Base-by-base conservation (phyloP, 2,797 vertebrate species). In the Hydrocynus forskahlii region DNA sequence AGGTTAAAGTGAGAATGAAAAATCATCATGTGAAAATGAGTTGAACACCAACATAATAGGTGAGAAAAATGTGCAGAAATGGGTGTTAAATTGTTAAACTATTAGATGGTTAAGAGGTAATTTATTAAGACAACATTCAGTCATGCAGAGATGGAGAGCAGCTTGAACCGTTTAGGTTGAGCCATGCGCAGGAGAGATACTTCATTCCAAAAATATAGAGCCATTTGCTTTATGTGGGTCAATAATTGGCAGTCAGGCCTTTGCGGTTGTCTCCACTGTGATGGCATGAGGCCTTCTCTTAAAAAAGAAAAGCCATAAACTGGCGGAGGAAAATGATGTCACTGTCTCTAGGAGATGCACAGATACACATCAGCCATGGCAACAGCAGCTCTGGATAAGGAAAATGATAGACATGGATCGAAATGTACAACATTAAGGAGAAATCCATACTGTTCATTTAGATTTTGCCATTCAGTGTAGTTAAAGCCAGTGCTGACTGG, bases 251-350 rank as follows among this genome's bases (percentile, higher is more conserved):
- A 76, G 75, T 79, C 57, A 50, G 81, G 75, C 74, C 62, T 62
- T 74, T 79, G 83, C 62, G 84, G 87, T 82, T 79, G 70, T 29
- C 75, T 83, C 55, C 21, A 54, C 67, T 79, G 60, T 85, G 63
- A 63, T 62, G 48, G 21, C 62, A 78, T 63, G 45, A 64, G 60
- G 52, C 19, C 76, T 79, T 72, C 45, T 60, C 81, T 83, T 70
- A 57, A 81, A 80, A 80, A 81, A 82, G 76, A 55, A 80, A 59
- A 40, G 63, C 80, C 67, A 64, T 57, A 67, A 82, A 82, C 69
- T 78, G 35, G 57, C 38, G 14, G 64, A 79, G 79, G 79, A 86
- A 87, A 83, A 87, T 77, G 38, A 86, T 75, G 79, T 86, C 81
- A 87, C 62, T 40, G 70, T 80, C 80, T 71, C 69, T 55, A 35